Evolutionary conservation across 2,888 invertebrate species (phyloP).

Genomic region (Scaptomyza tumidula): DNA sequence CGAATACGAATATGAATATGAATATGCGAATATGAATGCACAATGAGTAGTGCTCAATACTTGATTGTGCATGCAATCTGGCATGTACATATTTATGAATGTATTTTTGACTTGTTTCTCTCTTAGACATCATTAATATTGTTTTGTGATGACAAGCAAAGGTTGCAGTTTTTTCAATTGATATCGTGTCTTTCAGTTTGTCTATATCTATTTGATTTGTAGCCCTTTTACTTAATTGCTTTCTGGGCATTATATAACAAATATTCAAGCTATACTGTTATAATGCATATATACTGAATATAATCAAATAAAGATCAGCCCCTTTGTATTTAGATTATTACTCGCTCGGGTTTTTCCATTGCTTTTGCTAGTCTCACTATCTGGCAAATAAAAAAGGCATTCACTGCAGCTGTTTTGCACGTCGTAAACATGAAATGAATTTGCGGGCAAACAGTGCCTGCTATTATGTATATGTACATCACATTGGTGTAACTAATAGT

Average conservation of each 20-base stretch:
- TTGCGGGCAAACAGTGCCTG: slow-evolving; percentile 30
- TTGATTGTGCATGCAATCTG: slow-evolving; percentile 43
- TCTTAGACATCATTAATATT: slow-evolving; percentile 22
- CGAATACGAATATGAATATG: slow-evolving; percentile 36
- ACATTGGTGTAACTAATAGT: slow-evolving; percentile 51
- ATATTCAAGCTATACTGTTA: not conserved
- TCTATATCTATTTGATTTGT: slow-evolving; percentile 10
- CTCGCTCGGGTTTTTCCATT: slow-evolving; percentile 22
- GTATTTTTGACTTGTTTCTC: not conserved
- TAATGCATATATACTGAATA: not conserved
- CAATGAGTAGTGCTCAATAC: slow-evolving; percentile 13
- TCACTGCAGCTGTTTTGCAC: slow-evolving; percentile 17
- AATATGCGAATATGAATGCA: slow-evolving; percentile 25
- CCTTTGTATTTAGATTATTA: slow-evolving; percentile 5
- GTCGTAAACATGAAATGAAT: slow-evolving; percentile 4
- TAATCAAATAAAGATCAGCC: not conserved
- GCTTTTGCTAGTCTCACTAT: slow-evolving; percentile 1
- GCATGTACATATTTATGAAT: not conserved
- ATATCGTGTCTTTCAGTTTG: not conserved
- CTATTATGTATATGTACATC: slow-evolving; percentile 26
- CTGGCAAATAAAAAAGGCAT: slow-evolving; percentile 1
- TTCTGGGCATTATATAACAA: not conserved
- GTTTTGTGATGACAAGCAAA: slow-evolving; percentile 27
- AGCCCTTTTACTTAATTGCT: slow-evolving; percentile 2
- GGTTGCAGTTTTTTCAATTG: slow-evolving; percentile 11